These are phyloP conservation scores for Plutomurus gul DNA, from an alignment of 1,140 invertebrate genomes.

Conservation along the genomic window DNA sequence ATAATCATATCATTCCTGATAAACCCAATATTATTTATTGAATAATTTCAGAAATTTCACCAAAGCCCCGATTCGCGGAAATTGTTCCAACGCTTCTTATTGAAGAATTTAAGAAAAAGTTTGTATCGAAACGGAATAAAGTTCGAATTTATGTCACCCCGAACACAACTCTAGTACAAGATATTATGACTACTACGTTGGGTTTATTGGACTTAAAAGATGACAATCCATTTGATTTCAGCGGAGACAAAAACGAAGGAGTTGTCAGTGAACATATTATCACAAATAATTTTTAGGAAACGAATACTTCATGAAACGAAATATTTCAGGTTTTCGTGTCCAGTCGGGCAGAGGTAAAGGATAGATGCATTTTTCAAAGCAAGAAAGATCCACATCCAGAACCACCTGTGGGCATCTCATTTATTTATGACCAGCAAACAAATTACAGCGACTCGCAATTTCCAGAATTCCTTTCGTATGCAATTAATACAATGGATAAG, in stretches of 20 bases:
- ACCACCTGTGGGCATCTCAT: background rate
- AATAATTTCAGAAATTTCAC: no score
- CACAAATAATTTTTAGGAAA: background rate
- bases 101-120: background rate
- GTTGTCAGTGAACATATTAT: background rate
- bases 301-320: background rate
- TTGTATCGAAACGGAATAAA: background rate
- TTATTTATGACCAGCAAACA: background rate
- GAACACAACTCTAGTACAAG: background rate
- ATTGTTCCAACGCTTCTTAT: no score
- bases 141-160: background rate
- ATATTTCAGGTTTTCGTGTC: background rate
- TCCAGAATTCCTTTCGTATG: background rate
- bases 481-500: background rate
- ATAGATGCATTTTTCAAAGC: background rate
- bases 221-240: background rate
- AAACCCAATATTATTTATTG: no score
- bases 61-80: no score
- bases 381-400: background rate
- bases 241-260: background rate
- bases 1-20: no score
- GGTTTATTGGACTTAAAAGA: background rate
- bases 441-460: background rate
- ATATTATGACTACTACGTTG: background rate
- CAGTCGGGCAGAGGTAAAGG: background rate